Percentiles rank a stretch among this genome's conserved stretches.
phyloP scores from a whole-genome alignment of 2,797 vertebrate genomes.

The Darevskia nairensis region DNA sequence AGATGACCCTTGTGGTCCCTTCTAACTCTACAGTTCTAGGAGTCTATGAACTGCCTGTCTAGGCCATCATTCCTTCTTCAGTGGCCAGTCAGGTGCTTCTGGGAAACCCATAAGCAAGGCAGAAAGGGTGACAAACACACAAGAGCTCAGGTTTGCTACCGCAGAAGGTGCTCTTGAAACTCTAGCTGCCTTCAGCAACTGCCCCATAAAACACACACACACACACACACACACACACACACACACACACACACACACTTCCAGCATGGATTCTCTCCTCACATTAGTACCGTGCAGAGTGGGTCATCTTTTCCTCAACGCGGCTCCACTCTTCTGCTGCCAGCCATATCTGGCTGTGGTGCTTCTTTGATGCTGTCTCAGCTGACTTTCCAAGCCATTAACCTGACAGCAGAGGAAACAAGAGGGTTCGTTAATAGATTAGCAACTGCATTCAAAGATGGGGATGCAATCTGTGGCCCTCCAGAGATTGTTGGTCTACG shows the following conservation, averaged over 20 bases:
- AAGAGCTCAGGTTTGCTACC: no score
- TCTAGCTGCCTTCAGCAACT: neutral
- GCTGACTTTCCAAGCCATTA: constrained; percentile 58
- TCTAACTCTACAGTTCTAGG: no score
- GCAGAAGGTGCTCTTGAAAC: no score
- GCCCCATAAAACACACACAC: neutral
- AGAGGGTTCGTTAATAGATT: neutral
- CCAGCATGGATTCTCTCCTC: constrained; percentile 13
- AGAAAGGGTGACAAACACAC: neutral
- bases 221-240: neutral
- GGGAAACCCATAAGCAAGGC: no score
- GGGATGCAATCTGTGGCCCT: neutral
- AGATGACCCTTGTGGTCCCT: no score
- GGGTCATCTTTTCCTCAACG: constrained; percentile 57
- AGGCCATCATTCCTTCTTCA: no score
- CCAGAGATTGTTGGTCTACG: no score
- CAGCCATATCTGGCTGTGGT: neutral
- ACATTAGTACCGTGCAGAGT: rapidly evolving
- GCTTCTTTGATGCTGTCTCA: constrained; percentile 61
- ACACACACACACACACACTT: no score
- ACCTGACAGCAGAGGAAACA: constrained; percentile 55
- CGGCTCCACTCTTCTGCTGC: constrained; percentile 45
- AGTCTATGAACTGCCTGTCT: no score
- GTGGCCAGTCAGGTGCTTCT: no score
- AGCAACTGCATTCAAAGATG: neutral